phyloP scores from a whole-genome alignment of 2,113 vertebrate genomes.

The Corythoichthys haematopterus region DNA sequence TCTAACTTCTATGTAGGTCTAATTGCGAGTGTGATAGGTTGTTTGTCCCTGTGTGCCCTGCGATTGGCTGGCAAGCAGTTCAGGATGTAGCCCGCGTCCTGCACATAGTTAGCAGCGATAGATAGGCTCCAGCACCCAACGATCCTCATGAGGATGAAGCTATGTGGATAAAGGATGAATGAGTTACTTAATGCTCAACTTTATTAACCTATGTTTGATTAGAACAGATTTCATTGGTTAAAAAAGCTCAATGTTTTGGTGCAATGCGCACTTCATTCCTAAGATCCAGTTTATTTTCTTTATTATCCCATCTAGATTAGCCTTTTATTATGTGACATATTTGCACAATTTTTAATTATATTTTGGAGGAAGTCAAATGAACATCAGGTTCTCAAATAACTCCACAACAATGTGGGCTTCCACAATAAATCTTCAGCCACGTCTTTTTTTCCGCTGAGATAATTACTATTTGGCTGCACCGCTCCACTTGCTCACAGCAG shows the following conservation, averaged over 20 bases:
- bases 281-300: neutral
- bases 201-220: neutral
- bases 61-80: too few relatives aligned
- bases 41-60: too few relatives aligned
- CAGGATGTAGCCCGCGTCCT: too few relatives aligned
- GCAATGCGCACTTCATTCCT: neutral
- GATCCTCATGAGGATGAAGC: too few relatives aligned
- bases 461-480: slow-evolving; percentile 65
- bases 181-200: too few relatives aligned
- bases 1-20: too few relatives aligned
- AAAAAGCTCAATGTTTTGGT: neutral
- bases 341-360: slow-evolving; percentile 28
- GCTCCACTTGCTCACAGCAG: slow-evolving; percentile 58
- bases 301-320: neutral
- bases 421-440: slow-evolving; percentile 53
- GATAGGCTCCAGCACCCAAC: too few relatives aligned
- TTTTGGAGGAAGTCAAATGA: slow-evolving; percentile 28
- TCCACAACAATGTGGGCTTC: slow-evolving; percentile 44
- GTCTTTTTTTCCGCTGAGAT: slow-evolving; percentile 53
- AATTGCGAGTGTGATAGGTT: too few relatives aligned
- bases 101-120: too few relatives aligned
- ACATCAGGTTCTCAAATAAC: slow-evolving; percentile 36
- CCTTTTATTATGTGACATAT: slow-evolving; percentile 3
- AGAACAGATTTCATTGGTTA: neutral
- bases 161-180: too few relatives aligned